These are phyloP conservation scores for Pilophorus perplexus DNA, from an alignment of 2,888 invertebrate genomes.

Conservation along the genomic window DNA sequence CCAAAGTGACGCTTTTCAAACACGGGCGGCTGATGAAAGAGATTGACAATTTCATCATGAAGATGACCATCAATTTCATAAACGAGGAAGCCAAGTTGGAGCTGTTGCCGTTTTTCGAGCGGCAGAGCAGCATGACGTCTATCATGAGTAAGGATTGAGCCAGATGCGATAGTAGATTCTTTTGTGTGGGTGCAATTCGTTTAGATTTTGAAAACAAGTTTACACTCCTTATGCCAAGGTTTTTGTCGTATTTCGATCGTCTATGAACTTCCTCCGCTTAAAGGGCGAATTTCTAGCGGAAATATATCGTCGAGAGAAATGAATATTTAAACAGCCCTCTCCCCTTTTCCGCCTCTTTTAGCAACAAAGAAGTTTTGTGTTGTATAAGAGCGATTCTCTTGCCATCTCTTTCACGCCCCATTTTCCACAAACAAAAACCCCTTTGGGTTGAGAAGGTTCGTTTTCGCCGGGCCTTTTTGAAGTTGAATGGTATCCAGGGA, in stretches of 20 bases:
- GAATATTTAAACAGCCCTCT: not conserved
- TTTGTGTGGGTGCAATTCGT: too few relatives aligned
- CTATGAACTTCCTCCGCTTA: too few relatives aligned
- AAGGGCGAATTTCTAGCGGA: too few relatives aligned
- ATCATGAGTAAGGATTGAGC: conserved; percentile 27
- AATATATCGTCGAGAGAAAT: not conserved
- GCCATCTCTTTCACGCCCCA: conserved; percentile 17
- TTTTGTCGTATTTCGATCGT: too few relatives aligned
- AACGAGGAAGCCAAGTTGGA: conserved; percentile 17
- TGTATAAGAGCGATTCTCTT: too few relatives aligned
- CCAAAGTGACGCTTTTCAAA: conserved; percentile 9
- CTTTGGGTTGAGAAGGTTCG: too few relatives aligned
- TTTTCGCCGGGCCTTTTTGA: not conserved
- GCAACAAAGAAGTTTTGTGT: too few relatives aligned
- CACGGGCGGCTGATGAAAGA: conserved; percentile 30
- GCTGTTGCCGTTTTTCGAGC: conserved; percentile 24
- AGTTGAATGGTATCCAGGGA: not conserved
- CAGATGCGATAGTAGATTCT: too few relatives aligned
- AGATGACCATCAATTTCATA: conserved; percentile 32
- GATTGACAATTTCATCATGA: conserved; percentile 30
- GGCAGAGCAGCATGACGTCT: conserved; percentile 25
- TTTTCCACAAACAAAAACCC: conserved; percentile 15
- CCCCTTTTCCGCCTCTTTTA: too few relatives aligned
- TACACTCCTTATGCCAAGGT: too few relatives aligned
- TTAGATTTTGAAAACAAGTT: too few relatives aligned